Evolutionary conservation across 2,888 invertebrate genomes (phyloP), one percentile per base, ranked within the genome.

Genomic region (Dugesia japonica): DNA sequence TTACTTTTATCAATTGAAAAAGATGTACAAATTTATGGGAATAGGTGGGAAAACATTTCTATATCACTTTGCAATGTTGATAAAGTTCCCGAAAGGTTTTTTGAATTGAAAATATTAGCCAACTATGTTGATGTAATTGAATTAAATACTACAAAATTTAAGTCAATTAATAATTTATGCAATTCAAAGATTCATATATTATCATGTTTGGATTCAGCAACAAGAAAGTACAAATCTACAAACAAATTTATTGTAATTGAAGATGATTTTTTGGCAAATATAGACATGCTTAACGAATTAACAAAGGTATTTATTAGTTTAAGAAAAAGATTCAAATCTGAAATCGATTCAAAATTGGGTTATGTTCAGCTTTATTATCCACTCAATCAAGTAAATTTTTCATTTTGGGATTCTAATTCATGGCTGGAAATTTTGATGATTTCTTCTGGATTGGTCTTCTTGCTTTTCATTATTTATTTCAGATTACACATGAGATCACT

Each of bases 201-300:
- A 9, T 56, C 56, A n/a, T 56, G 56, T 56, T n/a, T 56, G 4
- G 23, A 56, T 56, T 56, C 17, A 56, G 23, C 56, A 23, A 13
- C n/a, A n/a, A 56, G 17, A 20, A n/a, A 23, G 20, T 23, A 56
- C n/a, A 56, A 56, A 56, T 20, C 4, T n/a, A 56, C 23, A 4
- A 23, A 56, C 23, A 56, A 56, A 56, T 56, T 56, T n/a, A 23
- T 56, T n/a, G 23, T 56, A 13, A 56, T 56, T 4, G 56, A 56
- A 56, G 56, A 56, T n/a, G 56, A 56, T 56, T 56, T 56, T 9
- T 56, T 56, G n/a, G 56, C 56, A 23, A 56, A 56, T 20, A 56
- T 9, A 56, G 56, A 56, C 56, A 13, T 23, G 17, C 23, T 56
- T 1, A 23, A 56, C 7, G 20, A 56, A 56, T 13, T 56, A 23